Base-by-base conservation (phyloP, 2,113 vertebrate species). In the Coreoperca whiteheadi region DNA sequence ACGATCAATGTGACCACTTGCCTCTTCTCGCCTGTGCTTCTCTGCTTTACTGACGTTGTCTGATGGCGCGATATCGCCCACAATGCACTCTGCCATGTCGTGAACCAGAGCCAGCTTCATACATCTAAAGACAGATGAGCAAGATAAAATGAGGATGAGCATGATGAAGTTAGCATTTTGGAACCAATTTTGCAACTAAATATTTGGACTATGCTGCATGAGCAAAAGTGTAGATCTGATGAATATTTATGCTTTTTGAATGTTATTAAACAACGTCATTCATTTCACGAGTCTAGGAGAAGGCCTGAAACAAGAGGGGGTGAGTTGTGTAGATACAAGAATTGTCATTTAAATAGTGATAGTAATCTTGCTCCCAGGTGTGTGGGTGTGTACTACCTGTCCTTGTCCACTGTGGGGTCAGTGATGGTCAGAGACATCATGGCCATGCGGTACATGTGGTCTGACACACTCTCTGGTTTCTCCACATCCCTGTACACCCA, bases 391-490 rank as follows among this genome's bases (percentile, higher is more conserved):
- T 92, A 91, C 66, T 61, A 99, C 98, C 97, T 96, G 87, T 98
- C 96, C 87, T 96, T 99, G 93, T 98, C 95, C 39, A 99, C 94
- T 50, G 75, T 91, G 32, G 96, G 94, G 83, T 99, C 98, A 81
- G 94, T 95, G 34, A 96, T 96, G 77, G 97, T 95, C 90, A 99
- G 89, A 25, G 98, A 97, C 97, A 99, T 99, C 89, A 99, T 20
- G 0, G 98, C 96, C 98, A 99, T 99, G 81, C 98, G 96, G 92
- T 99, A 99, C 98, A 99, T 99, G 60, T 99, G 98, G 83, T 99
- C 98, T 0, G 98, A 97, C 0, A 99, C 97, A 0, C 98, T 99
- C 92, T 99, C 98, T 0, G 98, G 98, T 15, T 96, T 90, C 39
- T 94, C 86, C 63, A 99, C 95, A 0, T 96, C 95, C 87, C 95